phyloP scores from a whole-genome alignment of 2,113 vertebrate species.

The Elachura formosa region DNA sequence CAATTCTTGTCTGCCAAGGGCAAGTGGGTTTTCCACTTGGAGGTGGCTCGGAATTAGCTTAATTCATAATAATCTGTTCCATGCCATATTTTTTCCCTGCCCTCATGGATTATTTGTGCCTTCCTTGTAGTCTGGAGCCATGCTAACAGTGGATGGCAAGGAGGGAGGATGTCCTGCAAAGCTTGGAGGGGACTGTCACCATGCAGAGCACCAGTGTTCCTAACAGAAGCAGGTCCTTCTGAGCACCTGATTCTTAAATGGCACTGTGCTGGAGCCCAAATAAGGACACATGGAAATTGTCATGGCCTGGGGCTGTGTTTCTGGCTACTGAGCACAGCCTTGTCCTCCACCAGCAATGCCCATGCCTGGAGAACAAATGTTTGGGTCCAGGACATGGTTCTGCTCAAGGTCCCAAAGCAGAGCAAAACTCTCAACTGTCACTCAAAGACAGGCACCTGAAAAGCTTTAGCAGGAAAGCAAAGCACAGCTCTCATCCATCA shows the following conservation, averaged over 20 bases:
- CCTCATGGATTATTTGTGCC: not conserved
- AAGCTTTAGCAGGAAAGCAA: not conserved
- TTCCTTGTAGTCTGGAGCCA: not conserved
- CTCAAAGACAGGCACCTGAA: not conserved
- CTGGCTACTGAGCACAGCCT: not conserved
- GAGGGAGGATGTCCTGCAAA: not conserved
- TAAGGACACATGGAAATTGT: not conserved
- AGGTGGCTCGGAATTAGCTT: not conserved
- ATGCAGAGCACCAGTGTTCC: not conserved
- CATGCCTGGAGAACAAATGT: not conserved
- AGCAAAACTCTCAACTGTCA: not conserved
- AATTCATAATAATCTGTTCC: not conserved
- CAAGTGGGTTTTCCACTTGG: not conserved
- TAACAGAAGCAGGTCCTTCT: not conserved
- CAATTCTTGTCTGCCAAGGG: not conserved
- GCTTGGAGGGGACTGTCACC: not conserved
- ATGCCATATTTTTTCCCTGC: not conserved
- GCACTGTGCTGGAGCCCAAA: not conserved
- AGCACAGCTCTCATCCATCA: not conserved
- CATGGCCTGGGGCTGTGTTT: not conserved
- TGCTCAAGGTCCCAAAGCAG: not conserved
- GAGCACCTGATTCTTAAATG: not conserved
- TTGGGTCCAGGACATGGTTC: rapidly evolving
- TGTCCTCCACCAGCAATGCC: not conserved
- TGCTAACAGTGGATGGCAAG: not conserved